Percentiles rank a stretch among this genome's conserved stretches.
Evolutionary conservation across 2,888 invertebrate species (phyloP).

Genomic region (Augochlorella aurata): DNA sequence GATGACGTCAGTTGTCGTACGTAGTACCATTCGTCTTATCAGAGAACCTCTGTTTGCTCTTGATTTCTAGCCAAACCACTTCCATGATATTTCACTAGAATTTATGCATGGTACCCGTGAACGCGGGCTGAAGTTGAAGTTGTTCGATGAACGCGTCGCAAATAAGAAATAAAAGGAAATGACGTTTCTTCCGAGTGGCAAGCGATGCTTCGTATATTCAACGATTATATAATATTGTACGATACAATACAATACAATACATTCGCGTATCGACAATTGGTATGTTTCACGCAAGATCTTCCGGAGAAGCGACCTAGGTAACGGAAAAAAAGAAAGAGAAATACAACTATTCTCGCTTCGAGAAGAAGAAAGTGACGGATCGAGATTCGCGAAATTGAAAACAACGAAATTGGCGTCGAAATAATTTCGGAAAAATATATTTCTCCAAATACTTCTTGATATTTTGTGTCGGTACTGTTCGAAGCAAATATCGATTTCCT

Average conservation of each 20-base stretch:
- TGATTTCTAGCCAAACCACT: constrained; percentile 42
- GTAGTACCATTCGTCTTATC: constrained; percentile 61
- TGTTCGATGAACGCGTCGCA: neutral
- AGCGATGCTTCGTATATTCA: neutral
- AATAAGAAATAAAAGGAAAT: neutral
- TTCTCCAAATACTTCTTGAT: too few species aligned
- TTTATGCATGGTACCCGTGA: constrained; percentile 28
- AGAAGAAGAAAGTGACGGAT: too few species aligned
- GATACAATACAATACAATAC: too few species aligned
- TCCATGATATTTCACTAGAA: constrained; percentile 30
- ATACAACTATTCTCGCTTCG: too few species aligned
- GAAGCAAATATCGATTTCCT: neutral
- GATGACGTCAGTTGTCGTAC: constrained; percentile 54
- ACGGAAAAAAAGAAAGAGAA: too few species aligned
- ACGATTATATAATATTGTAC: too few species aligned
- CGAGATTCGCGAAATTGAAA: too few species aligned
- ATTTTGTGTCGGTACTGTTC: neutral
- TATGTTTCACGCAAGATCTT: too few species aligned
- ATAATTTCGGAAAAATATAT: too few species aligned
- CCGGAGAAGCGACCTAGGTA: too few species aligned
- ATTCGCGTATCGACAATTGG: too few species aligned
- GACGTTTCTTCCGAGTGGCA: constrained; percentile 10
- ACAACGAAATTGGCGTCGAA: too few species aligned
- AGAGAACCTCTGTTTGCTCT: constrained; percentile 52
- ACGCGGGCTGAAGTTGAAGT: constrained; percentile 20